Conservation (phyloP, 2,113 vertebrate genomes). For the Grantiella picta region DNA sequence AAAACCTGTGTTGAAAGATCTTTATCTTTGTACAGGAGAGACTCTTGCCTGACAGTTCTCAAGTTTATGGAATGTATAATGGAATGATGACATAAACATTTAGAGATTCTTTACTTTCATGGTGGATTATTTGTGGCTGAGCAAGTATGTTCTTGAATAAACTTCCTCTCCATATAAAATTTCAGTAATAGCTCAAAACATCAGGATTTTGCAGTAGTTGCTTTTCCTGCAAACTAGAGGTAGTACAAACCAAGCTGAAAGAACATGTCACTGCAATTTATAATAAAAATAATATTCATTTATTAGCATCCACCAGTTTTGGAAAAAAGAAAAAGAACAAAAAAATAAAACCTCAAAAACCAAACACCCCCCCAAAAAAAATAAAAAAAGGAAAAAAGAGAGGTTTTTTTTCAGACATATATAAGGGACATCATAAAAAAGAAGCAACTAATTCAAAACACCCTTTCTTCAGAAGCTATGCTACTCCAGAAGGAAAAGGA, state of each 20-base stretch:
- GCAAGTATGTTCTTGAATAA: neutral
- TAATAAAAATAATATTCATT: neutral
- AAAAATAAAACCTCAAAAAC: too few relatives aligned
- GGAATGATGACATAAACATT: neutral
- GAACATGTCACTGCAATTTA: neutral
- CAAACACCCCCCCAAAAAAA: too few relatives aligned
- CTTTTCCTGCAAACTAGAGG: neutral
- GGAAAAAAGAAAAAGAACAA: neutral
- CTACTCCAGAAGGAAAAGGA: neutral
- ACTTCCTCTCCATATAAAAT: neutral
- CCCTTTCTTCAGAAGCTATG: neutral
- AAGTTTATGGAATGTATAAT: neutral
- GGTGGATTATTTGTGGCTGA: neutral
- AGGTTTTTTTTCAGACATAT: neutral
- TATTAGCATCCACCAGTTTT: neutral
- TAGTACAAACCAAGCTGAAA: neutral
- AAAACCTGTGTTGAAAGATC: neutral
- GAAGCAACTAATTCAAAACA: neutral
- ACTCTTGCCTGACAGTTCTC: neutral
- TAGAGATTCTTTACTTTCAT: neutral
- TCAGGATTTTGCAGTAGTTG: neutral
- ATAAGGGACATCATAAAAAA: neutral
- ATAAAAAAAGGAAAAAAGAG: fast-evolving
- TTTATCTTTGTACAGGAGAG: neutral
- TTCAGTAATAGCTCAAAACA: neutral